phyloP scores from a whole-genome alignment of 2,888 invertebrate species.

The Dysmachus trigonus region DNA sequence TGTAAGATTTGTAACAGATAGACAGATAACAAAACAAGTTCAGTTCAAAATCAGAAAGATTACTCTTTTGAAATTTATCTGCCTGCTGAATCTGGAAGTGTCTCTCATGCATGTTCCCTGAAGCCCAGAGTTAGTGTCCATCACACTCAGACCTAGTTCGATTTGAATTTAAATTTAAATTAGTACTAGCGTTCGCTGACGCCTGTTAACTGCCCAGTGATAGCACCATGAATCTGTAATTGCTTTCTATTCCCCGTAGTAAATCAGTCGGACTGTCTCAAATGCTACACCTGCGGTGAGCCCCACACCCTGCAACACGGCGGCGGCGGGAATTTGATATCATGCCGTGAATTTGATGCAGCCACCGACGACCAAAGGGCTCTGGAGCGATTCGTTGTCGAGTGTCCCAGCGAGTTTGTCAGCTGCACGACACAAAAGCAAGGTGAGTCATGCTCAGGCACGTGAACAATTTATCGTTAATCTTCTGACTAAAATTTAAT shows the following conservation, averaged over 20 bases:
- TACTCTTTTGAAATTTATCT: neutral
- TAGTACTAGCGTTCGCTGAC: neutral
- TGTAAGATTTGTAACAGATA: too few species aligned
- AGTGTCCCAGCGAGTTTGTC: conserved; percentile 46
- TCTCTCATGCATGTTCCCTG: neutral
- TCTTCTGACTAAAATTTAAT: conserved; percentile 11
- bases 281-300: conserved; percentile 49
- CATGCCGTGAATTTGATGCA: conserved; percentile 43
- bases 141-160: neutral
- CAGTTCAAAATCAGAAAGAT: too few species aligned
- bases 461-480: conserved; percentile 7
- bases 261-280: conserved; percentile 38
- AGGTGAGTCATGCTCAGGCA: conserved; percentile 40
- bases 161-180: conserved; percentile 28
- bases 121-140: neutral
- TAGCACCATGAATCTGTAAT: conserved; percentile 23
- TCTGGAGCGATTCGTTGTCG: conserved; percentile 44
- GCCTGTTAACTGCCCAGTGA: conserved; percentile 3
- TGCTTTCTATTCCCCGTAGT: conserved; percentile 17
- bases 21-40: too few species aligned
- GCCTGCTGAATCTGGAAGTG: neutral
- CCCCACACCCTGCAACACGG: conserved; percentile 40
- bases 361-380: neutral
- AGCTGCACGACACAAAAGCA: conserved; percentile 49
- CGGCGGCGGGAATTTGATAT: conserved; percentile 3